Percentiles rank a stretch among this genome's conserved stretches.
Evolutionary conservation across 2,888 invertebrate genomes (phyloP).

Genomic region (Eurois occulta): DNA sequence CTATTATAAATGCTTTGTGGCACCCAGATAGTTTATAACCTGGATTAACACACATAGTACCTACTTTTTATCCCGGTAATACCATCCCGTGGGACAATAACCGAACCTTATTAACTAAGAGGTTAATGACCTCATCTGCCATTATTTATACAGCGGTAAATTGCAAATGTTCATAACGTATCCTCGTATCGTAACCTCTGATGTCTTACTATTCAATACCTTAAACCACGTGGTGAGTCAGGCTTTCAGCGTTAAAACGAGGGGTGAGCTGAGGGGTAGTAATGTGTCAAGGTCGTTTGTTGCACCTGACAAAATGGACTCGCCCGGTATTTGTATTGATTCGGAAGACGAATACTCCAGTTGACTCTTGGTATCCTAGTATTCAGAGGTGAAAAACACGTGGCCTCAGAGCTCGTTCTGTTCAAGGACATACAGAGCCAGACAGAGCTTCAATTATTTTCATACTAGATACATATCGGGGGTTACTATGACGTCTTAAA

Average conservation of each 20-base stretch:
- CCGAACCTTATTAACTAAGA: not conserved
- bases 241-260: not conserved
- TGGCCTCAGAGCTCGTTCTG: not conserved
- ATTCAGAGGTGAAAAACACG: constrained; percentile 7
- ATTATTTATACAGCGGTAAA: not conserved
- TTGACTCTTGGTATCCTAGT: constrained; percentile 14
- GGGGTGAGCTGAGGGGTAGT: not conserved
- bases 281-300: not conserved
- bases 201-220: not conserved
- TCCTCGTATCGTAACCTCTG: not conserved
- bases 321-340: not conserved
- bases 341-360: not conserved
- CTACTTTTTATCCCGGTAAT: not conserved
- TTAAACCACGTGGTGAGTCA: not conserved
- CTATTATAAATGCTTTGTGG: no score
- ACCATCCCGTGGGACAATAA: not conserved
- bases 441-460: not conserved
- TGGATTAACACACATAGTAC: not conserved
- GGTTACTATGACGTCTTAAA: no score
- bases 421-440: not conserved
- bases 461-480: not conserved
- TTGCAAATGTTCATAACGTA: not conserved
- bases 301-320: not conserved
- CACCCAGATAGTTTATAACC: not conserved
- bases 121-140: not conserved